Base-by-base conservation (phyloP, 2,797 vertebrate species). In the Simalia tracyae region DNA sequence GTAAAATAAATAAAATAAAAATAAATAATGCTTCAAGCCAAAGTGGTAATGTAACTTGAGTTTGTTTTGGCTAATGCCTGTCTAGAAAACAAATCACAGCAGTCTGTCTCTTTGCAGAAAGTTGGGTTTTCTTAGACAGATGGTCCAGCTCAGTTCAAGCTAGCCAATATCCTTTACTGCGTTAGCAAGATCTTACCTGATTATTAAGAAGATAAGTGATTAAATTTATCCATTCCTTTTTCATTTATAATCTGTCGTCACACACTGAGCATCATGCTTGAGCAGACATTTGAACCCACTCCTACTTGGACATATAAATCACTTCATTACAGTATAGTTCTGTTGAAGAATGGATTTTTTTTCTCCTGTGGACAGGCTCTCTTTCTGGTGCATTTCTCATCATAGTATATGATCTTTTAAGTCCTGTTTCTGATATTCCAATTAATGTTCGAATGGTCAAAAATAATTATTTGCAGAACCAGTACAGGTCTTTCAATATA, bases 151-250 rank as follows among this genome's bases (percentile, higher is more conserved):
- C 36, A 59, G 24, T 1, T 59, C 11, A 60, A 64, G 26, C 31
- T 63, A 28, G 46, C 56, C 0, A 0, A 19, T 0, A 0, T 36
- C 84, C 61, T 63, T 0, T 0, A 68, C 2, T 17, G 31, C 50
- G 0, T 0, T 0, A 3, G n/a, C 12, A 42, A 57, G n/a, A 66
- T 86, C 50, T 42, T 63, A 81, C 42, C 4, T 24, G 19, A 24
- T 46, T 81, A 46, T 81, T 46, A 81, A 42, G 17, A 22, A 76
- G 42, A 24, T 81, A 81, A 81, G 72, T 22, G 19, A 24, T 81
- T 81, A 46, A 10, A 46, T 81, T 46, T 46, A 81, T 81, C 46
- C 72, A 81, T 81, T 81, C 72, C 36, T 22, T 81, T 81, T 81
- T 11, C 36, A 46, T 81, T 81, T 11, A 42, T 81, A 81, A 81